Evolutionary conservation across 2,797 vertebrate genomes (phyloP).

Genomic region (Acipenser oxyrinchus): DNA sequence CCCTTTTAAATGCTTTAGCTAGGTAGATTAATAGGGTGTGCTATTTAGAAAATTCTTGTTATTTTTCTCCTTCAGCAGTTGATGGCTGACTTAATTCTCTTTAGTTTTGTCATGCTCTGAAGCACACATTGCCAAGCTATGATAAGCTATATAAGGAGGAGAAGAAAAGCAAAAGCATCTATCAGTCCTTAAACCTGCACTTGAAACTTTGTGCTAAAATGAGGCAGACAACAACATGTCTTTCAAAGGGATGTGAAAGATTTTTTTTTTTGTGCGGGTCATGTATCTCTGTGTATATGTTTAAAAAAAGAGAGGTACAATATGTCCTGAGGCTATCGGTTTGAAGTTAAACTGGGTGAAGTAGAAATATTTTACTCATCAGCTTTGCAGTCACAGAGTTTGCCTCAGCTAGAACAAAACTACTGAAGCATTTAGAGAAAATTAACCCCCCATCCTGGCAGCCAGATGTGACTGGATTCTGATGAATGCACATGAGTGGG

Average conservation of each 20-base stretch:
- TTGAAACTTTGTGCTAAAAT: constrained; percentile 94
- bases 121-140: constrained; percentile 91
- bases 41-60: constrained; percentile 88
- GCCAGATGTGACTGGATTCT: constrained; percentile 99
- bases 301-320: constrained; percentile 67
- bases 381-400: constrained; percentile 99
- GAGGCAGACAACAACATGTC: constrained; percentile 74
- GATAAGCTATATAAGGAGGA: constrained; percentile 81
- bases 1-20: constrained; percentile 39
- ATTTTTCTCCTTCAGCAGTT: constrained; percentile 91
- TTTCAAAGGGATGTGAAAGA: constrained; percentile 87
- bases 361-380: constrained; percentile 99
- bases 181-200: constrained; percentile 87
- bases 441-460: constrained; percentile 99
- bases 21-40: constrained; percentile 76
- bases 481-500: constrained; percentile 99
- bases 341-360: constrained; percentile 99
- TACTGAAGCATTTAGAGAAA: constrained; percentile 99
- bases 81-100: constrained; percentile 99
- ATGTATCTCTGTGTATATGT: constrained; percentile 78
- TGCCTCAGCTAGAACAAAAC: constrained; percentile 99
- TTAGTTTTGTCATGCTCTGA: constrained; percentile 94
- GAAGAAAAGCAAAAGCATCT: constrained; percentile 72
- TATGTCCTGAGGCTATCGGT: constrained; percentile 99
- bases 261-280: constrained; percentile 84